Base-by-base conservation (phyloP, 92 coral and sea anemone species). In the Porites evermanni region DNA sequence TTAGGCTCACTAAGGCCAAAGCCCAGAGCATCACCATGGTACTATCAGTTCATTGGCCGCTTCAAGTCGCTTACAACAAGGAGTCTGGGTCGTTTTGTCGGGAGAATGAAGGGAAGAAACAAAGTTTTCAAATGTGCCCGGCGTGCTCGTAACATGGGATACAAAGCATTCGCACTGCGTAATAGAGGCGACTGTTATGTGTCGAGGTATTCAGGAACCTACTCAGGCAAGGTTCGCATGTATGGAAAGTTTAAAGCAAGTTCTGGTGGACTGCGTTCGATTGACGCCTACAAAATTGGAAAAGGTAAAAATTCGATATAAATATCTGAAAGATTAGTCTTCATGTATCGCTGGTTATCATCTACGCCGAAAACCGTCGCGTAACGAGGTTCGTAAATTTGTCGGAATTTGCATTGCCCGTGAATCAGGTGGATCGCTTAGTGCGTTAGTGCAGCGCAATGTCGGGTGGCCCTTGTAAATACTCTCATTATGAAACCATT, bases 221-320 rank as follows among this genome's bases (percentile, higher is more conserved):
- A 84, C 81, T 65, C 75, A 10, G n/a, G 52, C 13, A 77, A 68
- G 29, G 52, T 7, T 9, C 75, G 88, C 24, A 12, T 84, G 77
- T 70, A 67, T 66, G 88, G 88, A 23, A 81, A 75, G 26, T 84
- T 84, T 74, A 66, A 12, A 29, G 82, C 63, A 60, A 68, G 44
- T 66, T 24, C 82, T 5, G 88, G 88, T 54, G 67, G 65, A 66
- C 76, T 68, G 12, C 88, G 88, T 75, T 81, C 20, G 10, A 67
- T 84, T n/a, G 88, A 84, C 29, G 88, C 82, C 53, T 84, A 84
- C 72, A 54, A 52, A 8, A 75, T 84, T n/a, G 82, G 88, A 66
- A 75, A 64, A 19, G 88, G 88, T 75, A 52, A 75, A 82, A 65
- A 2, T 4, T 53, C n/a, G 8, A 7, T 24, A 61, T 26, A 6